Percentiles rank a stretch among this genome's conserved stretches.
Evolutionary conservation across 2,113 vertebrate genomes (phyloP).

Genomic region (Amphiprion percula): DNA sequence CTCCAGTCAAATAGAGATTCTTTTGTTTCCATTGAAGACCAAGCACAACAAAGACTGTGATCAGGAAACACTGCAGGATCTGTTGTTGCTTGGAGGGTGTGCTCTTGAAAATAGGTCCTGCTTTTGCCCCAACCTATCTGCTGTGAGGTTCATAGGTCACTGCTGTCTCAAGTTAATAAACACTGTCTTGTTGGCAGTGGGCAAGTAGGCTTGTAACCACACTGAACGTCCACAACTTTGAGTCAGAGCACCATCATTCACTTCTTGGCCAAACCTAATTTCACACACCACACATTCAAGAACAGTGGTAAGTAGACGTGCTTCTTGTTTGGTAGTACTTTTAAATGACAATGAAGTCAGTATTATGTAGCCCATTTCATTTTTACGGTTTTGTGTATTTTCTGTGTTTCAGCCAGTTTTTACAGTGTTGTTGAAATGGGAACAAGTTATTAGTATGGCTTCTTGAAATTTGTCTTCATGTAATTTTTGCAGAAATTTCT

Average conservation of each 20-base stretch:
- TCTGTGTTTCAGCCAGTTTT: not conserved
- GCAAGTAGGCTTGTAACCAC: slow-evolving; percentile 67
- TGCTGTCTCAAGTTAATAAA: slow-evolving; percentile 82
- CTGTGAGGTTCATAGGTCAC: slow-evolving; percentile 84
- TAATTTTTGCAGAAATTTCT: not conserved
- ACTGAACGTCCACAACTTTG: slow-evolving; percentile 51
- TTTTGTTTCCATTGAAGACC: slow-evolving; percentile 44
- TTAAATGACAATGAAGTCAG: not conserved
- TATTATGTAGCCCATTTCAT: not conserved
- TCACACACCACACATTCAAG: slow-evolving; percentile 44
- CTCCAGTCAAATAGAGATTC: slow-evolving; percentile 1
- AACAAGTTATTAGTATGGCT: not conserved
- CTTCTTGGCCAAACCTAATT: slow-evolving; percentile 42
- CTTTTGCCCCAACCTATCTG: slow-evolving; percentile 71
- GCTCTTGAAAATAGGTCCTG: slow-evolving; percentile 64
- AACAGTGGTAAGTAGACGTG: slow-evolving; percentile 67
- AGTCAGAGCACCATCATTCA: slow-evolving; percentile 27
- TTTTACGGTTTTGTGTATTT: not conserved
- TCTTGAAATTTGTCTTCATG: not conserved
- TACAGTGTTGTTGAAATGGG: not conserved
- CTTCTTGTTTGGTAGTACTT: not conserved
- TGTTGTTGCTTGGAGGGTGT: slow-evolving; percentile 60
- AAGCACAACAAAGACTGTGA: slow-evolving; percentile 70
- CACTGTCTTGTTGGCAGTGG: slow-evolving; percentile 54
- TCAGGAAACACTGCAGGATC: slow-evolving; percentile 64